These are phyloP conservation scores for Allacma fusca DNA, from an alignment of 2,888 invertebrate genomes.

Conservation along the genomic window DNA sequence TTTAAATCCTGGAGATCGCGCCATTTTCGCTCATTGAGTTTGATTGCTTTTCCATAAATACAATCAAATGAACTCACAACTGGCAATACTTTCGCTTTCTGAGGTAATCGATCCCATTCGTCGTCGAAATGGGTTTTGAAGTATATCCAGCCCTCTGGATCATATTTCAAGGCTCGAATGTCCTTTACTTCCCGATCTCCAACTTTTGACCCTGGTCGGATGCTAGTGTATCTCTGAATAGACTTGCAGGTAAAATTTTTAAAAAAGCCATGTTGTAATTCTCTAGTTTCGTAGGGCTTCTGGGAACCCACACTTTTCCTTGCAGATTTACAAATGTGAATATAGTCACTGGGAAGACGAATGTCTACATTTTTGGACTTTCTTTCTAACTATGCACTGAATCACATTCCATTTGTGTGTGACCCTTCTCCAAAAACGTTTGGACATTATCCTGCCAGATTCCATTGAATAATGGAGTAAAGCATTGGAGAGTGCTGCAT, in stretches of 20 bases:
- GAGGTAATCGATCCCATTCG: background rate
- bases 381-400: constrained; percentile 64
- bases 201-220: background rate
- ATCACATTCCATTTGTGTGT: constrained; percentile 64
- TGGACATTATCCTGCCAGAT: constrained; percentile 59
- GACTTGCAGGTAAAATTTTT: background rate
- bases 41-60: background rate
- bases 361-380: background rate
- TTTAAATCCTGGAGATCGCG: background rate
- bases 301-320: background rate
- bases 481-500: constrained; percentile 61
- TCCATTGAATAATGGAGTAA: constrained; percentile 59
- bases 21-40: background rate
- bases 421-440: constrained; percentile 62
- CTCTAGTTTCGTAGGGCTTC: background rate
- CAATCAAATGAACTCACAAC: background rate
- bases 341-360: background rate
- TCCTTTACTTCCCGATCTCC: constrained; percentile 1
- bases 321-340: background rate
- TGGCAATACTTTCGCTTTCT: background rate
- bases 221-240: background rate
- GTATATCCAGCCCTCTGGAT: background rate
- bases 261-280: background rate
- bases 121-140: background rate
- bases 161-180: constrained; percentile 5